phyloP scores from a whole-genome alignment of 2,113 vertebrate species.

The Urocynchramus pylzowi region DNA sequence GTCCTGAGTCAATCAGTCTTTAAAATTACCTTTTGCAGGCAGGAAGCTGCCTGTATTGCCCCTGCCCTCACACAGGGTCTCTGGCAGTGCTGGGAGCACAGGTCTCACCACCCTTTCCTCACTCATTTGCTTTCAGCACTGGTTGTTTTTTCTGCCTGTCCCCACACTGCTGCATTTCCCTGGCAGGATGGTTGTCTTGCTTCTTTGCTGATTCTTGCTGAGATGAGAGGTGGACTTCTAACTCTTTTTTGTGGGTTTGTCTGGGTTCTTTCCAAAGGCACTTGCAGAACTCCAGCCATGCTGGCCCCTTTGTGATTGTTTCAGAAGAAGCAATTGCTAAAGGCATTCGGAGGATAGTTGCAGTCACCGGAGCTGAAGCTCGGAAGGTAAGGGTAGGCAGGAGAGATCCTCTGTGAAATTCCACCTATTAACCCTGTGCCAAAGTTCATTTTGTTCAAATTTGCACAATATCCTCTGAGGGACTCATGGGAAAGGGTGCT shows the following conservation, averaged over 20 bases:
- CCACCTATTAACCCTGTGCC: not conserved
- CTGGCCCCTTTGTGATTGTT: constrained; percentile 89
- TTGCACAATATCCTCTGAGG: not conserved
- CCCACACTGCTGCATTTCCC: not conserved
- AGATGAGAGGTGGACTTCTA: not conserved
- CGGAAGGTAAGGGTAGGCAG: constrained; percentile 82
- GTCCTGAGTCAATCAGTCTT: not conserved
- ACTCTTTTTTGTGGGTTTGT: not conserved
- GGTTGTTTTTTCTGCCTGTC: not conserved
- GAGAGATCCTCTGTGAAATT: not conserved
- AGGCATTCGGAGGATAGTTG: constrained; percentile 95
- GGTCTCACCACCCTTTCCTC: not conserved
- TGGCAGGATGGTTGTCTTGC: not conserved
- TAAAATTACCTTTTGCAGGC: not conserved
- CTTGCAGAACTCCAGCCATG: constrained; percentile 87
- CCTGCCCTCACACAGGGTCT: accelerated
- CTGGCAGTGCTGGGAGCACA: not conserved
- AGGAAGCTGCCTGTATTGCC: not conserved
- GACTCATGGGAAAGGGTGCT: not conserved
- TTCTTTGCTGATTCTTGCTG: not conserved
- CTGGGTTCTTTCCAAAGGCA: constrained; percentile 78
- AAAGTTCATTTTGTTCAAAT: not conserved
- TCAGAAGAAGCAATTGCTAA: constrained; percentile 98
- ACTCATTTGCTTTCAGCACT: not conserved
- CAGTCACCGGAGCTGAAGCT: constrained; percentile 89